phyloP scores from a whole-genome alignment of 1,140 invertebrate species.

The Planococcus citri region DNA sequence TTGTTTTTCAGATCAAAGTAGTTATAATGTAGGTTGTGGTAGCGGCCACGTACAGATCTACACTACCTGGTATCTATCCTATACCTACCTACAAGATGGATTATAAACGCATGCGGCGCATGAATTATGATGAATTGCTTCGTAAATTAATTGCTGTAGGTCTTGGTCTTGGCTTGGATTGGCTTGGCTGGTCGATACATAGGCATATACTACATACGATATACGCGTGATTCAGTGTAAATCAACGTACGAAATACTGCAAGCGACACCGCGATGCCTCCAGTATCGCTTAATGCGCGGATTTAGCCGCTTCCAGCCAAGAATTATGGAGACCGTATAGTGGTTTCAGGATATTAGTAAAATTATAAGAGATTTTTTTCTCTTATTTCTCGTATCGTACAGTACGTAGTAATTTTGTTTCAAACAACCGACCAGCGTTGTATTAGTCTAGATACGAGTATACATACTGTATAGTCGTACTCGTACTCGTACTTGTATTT shows the following conservation, averaged over 20 bases:
- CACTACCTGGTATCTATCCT: too few relatives aligned
- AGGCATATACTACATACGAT: too few relatives aligned
- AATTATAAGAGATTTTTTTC: background rate
- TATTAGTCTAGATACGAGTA: too few relatives aligned
- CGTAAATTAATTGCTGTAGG: background rate
- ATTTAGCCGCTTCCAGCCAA: background rate
- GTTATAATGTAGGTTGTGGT: background rate
- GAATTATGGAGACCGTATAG: background rate
- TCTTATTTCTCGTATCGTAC: background rate
- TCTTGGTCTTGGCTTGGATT: too few relatives aligned
- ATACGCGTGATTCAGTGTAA: too few relatives aligned
- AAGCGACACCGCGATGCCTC: background rate
- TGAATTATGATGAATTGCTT: background rate
- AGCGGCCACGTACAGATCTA: background rate
- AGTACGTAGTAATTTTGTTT: slow-evolving; percentile 3
- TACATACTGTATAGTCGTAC: too few relatives aligned
- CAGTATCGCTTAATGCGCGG: background rate
- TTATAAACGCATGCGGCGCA: background rate
- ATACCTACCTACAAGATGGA: too few relatives aligned
- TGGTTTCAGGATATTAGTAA: background rate
- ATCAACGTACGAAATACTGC: background rate
- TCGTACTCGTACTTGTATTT: too few relatives aligned
- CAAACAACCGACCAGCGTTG: background rate
- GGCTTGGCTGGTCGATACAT: too few relatives aligned
- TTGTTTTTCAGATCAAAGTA: background rate